Base-by-base conservation (phyloP, 2,888 invertebrate species). In the Heliconius charithonia region DNA sequence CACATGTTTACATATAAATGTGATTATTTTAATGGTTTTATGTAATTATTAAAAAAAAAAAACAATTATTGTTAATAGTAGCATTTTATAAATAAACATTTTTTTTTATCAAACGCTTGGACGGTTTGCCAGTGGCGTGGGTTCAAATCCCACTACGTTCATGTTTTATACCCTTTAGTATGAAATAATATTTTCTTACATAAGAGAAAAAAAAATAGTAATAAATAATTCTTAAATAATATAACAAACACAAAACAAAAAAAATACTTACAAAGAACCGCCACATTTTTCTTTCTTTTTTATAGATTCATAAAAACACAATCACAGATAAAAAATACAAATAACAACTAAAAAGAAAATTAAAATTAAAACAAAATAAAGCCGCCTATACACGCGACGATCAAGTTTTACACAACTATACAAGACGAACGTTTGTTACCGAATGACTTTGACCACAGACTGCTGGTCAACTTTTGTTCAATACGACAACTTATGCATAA, bases 321-420 rank as follows among this genome's bases (percentile, higher is more conserved):
- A 67, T 59, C 82, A 83, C 82, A 80, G 63, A 71, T 63, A 70
- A 74, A 75, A 82, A 75, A n/a, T n/a, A n/a, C n/a, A n/a, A n/a
- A 22, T 41, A 82, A 72, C 32, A 25, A 65, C 12, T 10, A 59
- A 59, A 59, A 59, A 16, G 62, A 70, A 32, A 73, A 62, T 25
- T 37, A 25, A 25, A 59, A 62, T 6, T 37, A 59, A n/a, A 62
- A 66, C 62, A 32, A 75, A 75, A 16, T 75, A 65, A 63, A 65
- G 63, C 25, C 37, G 67, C 41, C 84, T 84, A 66, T 76, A 84
- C 72, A 66, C 73, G 63, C 32, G 32, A n/a, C 19, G 63, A 41
- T 9, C 65, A 51, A 85, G 82, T 81, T 76, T 83, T 85, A 86
- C 90, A 85, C 91, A 85, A 84, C 86, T 81, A 81, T 80, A 79